phyloP scores from a whole-genome alignment of 2,113 vertebrate species.

The Perca fluviatilis region DNA sequence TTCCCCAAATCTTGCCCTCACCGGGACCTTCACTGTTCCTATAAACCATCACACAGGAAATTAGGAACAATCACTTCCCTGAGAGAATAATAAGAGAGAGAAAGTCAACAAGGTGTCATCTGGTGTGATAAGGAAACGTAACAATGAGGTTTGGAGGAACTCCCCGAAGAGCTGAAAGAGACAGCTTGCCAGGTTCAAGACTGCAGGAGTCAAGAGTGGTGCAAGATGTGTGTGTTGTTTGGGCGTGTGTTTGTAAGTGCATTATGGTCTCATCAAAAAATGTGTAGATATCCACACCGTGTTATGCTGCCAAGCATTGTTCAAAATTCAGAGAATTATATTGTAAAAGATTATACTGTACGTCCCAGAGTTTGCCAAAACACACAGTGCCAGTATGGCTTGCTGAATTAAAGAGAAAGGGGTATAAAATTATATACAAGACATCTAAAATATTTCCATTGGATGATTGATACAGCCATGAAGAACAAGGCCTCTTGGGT shows the following conservation, averaged over 20 bases:
- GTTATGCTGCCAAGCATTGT: constrained; percentile 26
- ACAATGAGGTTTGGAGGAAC: constrained; percentile 78
- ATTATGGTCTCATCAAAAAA: constrained; percentile 6
- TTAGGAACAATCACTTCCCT: constrained; percentile 68
- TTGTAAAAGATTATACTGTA: not conserved
- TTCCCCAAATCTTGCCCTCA: constrained; percentile 55
- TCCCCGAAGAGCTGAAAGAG: constrained; percentile 57
- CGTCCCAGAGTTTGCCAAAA: constrained; percentile 3
- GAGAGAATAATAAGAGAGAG: constrained; percentile 69
- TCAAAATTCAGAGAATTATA: not conserved
- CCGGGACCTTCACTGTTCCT: constrained; percentile 61
- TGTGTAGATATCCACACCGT: constrained; percentile 23
- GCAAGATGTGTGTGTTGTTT: constrained; percentile 18
- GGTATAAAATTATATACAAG: not conserved
- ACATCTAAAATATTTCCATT: not conserved
- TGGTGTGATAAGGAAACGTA: constrained; percentile 71
- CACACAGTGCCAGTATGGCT: not conserved
- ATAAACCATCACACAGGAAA: constrained; percentile 70
- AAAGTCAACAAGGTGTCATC: constrained; percentile 80
- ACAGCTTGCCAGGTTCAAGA: constrained; percentile 41
- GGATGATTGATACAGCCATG: not conserved
- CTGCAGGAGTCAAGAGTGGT: constrained; percentile 47
- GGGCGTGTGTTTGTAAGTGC: constrained; percentile 1
- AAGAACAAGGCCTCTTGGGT: not conserved
- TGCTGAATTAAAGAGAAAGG: not conserved